Evolutionary conservation across 2,888 invertebrate genomes (phyloP).

Genomic region (Agonopterix alstromeriana): DNA sequence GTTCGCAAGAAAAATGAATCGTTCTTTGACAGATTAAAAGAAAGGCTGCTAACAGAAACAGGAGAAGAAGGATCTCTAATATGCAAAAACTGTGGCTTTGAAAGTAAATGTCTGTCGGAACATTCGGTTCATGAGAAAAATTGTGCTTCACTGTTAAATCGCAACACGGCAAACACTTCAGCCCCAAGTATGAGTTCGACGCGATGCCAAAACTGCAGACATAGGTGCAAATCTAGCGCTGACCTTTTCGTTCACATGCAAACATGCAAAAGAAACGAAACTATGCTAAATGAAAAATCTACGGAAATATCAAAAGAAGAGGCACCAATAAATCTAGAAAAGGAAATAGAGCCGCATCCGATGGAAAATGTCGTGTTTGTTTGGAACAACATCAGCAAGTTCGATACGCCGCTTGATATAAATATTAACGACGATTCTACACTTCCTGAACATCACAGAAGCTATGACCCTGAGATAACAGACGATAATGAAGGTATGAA

Average conservation of each 20-base stretch:
- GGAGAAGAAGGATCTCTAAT: constrained; percentile 80
- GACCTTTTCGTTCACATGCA: constrained; percentile 86
- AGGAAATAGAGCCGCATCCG: constrained; percentile 78
- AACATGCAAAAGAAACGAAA: constrained; percentile 78
- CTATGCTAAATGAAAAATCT: constrained; percentile 35
- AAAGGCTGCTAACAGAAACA: constrained; percentile 81
- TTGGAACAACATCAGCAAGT: constrained; percentile 80
- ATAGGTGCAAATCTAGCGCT: constrained; percentile 89
- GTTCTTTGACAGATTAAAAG: constrained; percentile 89
- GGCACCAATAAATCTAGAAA: constrained; percentile 37
- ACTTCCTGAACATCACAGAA: constrained; percentile 47
- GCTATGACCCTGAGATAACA: constrained; percentile 50
- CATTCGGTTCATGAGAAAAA: constrained; percentile 86
- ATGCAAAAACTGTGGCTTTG: constrained; percentile 84
- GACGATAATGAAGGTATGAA: constrained; percentile 77
- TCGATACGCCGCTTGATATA: constrained; percentile 58
- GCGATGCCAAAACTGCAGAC: constrained; percentile 90
- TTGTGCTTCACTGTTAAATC: constrained; percentile 73
- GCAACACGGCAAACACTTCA: constrained; percentile 46
- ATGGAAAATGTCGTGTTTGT: constrained; percentile 90
- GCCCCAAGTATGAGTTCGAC: constrained; percentile 80
- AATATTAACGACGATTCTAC: constrained; percentile 66
- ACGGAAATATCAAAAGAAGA: constrained; percentile 36
- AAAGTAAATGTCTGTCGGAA: constrained; percentile 88
- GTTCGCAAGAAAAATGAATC: constrained; percentile 81